Base-by-base conservation (phyloP, 2,797 vertebrate species). In the Sciaenops ocellatus region DNA sequence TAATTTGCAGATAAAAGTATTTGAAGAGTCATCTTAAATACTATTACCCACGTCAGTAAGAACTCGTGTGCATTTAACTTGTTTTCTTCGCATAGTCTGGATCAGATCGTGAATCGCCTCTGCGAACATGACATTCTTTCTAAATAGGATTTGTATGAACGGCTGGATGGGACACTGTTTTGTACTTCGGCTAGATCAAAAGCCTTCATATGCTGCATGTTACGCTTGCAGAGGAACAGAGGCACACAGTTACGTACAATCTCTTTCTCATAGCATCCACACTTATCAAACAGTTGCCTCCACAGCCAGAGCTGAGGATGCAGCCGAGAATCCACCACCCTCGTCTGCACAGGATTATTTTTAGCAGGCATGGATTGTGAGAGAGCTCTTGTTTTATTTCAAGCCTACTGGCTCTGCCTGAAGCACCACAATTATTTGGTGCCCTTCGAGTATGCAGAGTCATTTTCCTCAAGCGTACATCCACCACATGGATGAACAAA, bases 341-440 rank as follows among this genome's bases (percentile, higher is more conserved):
- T 90, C 87, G 63, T 92, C 87, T 92, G 90, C 92, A 91, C 90
- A 88, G 86, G 84, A 82, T 92, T 95, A 95, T 95, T 94, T 94
- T 95, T 94, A 95, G 92, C 93, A 85, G 72, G 62, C 88, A 81
- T 86, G 89, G 93, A 94, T 91, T 92, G 91, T 91, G 92, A 93
- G 88, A 90, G 92, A 93, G 90, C 90, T 90, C 91, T 93, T 93
- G 92, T 93, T 94, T 95, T 92, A 94, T 95, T 95, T 93, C 89
- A 87, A 92, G 91, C 87, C 89, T 89, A 80, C 85, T 85, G 84
- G 90, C 92, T 91, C 80, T 82, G 91, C 90, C 90, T 90, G 84
- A 91, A 95, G 92, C 86, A 87, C 87, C 89, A 89, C 87, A 90
- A 93, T 94, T 91, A 92, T 92, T 87, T 82, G 86, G 79, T 89